Evolutionary conservation across 2,113 vertebrate species (phyloP), one percentile per base, ranked within the genome.

Genomic region (Trematomus loennbergii): DNA sequence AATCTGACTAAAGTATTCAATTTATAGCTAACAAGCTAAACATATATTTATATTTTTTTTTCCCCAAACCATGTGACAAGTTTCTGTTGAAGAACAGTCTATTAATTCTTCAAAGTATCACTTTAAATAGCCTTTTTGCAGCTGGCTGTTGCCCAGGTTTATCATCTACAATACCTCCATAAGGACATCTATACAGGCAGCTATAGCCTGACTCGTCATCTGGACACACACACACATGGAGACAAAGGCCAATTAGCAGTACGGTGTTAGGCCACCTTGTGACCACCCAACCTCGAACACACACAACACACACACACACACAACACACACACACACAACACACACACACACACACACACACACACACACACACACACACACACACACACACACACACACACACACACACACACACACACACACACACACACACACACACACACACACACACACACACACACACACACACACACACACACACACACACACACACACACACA

Each of bases 151-250:
- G 22, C 3, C n/a, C 25, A 76, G 16, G 36, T 78, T 72, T 43
- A 54, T 78, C 43, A 72, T 74, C 76, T 70, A 85, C 86, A 88
- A 75, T 94, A 94, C 93, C 93, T 94, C 93, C 93, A 72, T 90
- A 94, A 62, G 9, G 92, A 85, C 93, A 94, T 92, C 93, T 92
- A 88, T 3, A 84, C 1, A 90, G 87, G 75, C 78, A 74, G 91
- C 92, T 94, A 93, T 92, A 92, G 58, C 90, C 83, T 87, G 92
- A 91, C 69, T 84, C 88, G 79, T 90, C 85, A 53, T 92, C 93
- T 94, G 87, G 75, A 87, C 67, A 81, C 67, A 87, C 78, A 84
- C 3, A 82, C 33, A 79, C 48, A 78, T 12, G n/a, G n/a, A n/a
- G n/a, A n/a, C n/a, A n/a, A n/a, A n/a, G n/a, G n/a, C n/a, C n/a